Evolutionary conservation across 2,113 vertebrate species (phyloP).

Genomic region (Sceloporus undulatus): DNA sequence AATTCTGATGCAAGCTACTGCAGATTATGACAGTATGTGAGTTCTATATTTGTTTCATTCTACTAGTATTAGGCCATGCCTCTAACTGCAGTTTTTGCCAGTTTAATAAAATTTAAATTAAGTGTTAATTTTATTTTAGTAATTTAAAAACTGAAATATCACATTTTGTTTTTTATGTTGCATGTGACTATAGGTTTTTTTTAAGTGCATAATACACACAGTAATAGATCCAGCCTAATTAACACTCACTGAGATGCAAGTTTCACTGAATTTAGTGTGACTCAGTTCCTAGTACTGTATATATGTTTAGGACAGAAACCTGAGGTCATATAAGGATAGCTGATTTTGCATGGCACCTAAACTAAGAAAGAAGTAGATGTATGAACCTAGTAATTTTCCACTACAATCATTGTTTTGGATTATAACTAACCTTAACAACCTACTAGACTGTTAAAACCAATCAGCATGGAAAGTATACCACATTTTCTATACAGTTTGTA

Average conservation of each 20-base stretch:
- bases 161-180: background rate
- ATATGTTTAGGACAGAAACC: background rate
- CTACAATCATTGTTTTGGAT: background rate
- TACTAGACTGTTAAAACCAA: background rate
- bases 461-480: background rate
- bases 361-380: background rate
- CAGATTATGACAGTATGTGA: background rate
- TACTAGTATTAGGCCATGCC: background rate
- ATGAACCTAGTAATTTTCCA: background rate
- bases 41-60: background rate
- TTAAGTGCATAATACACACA: background rate
- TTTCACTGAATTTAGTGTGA: background rate
- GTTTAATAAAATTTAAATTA: background rate
- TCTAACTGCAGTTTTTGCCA: background rate
- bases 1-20: background rate
- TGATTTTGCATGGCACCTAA: background rate
- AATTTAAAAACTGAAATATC: background rate
- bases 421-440: background rate
- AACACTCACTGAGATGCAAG: background rate
- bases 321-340: background rate
- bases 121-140: background rate
- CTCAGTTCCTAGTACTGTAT: background rate
- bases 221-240: background rate
- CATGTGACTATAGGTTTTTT: background rate
- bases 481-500: background rate